Evolutionary conservation across 53 echinoderm and acorn worm genomes (phyloP), one percentile per base, ranked within the genome.

Genomic region (Mesocentrotus franciscanus): DNA sequence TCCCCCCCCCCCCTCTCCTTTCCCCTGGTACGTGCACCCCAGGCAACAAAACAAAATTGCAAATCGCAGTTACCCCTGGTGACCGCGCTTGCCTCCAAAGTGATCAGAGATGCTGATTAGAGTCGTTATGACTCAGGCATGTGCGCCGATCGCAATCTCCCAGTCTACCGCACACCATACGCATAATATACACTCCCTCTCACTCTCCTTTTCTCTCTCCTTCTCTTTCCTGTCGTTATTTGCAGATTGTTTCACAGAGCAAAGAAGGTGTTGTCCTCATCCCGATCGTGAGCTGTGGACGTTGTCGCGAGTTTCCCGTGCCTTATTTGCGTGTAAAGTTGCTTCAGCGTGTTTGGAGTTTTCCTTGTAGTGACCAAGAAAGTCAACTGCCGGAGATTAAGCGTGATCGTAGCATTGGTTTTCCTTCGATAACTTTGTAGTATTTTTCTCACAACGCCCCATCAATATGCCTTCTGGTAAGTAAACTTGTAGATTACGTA

Each of bases 91-190:
- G 92, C 92, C 92, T 92, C 71, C 56, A 57, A 91, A 35, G 91
- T 92, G 64, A 92, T 92, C 92, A 92, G 92, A 92, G 76, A 92
- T 92, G 92, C 56, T 92, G 92, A 92, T 92, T 64, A 92, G 92
- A 92, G 75, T 76, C 92, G 57, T 72, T 92, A 92, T 92, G 92
- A 92, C 92, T 92, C 92, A 92, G 92, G 64, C 74, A 8, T 70
- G 66, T 91, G 91, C 22, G 91, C 91, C 22, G 33, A 33, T 62
- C 36, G n/a, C 64, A 7, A 61, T 91, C 62, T 66, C 61, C 16
- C 18, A 90, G 60, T 60, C 58, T 27, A 27, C 90, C 30, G 35
- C 60, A 62, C 62, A 57, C 3, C 56, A 14, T 56, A 26, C n/a
- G 14, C 76, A 26, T 24, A 8, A 60, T 29, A n/a, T 10, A 56